A percentile compares a stretch with the other conserved stretches of the same genome.
Evolutionary conservation across 2,888 invertebrate genomes (phyloP).

Genomic region (Drosophila parthenogenetica): DNA sequence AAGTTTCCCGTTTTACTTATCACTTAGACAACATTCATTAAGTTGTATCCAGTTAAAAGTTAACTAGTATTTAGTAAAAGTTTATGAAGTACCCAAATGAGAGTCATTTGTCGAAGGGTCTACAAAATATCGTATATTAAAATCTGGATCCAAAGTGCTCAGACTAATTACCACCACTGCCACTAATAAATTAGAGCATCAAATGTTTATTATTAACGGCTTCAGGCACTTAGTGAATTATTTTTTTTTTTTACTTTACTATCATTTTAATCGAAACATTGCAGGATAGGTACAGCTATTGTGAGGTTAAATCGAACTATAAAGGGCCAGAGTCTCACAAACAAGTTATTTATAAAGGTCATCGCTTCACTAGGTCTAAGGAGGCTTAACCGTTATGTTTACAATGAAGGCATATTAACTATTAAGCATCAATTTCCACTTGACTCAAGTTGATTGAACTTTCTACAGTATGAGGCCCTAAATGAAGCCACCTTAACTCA

Average conservation of each 20-base stretch:
- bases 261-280: not conserved
- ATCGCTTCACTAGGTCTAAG: not conserved
- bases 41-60: not conserved
- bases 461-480: constrained; percentile 9
- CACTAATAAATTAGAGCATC: not conserved
- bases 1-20: constrained; percentile 3
- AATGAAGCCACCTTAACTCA: constrained; percentile 10
- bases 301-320: not conserved
- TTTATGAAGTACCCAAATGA: constrained; percentile 7
- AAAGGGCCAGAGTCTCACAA: not conserved
- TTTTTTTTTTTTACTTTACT: not conserved
- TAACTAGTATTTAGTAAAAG: not conserved
- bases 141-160: constrained; percentile 11
- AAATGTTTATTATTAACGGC: not conserved
- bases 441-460: constrained; percentile 67
- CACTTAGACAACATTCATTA: constrained; percentile 24
- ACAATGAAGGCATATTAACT: constrained; percentile 42
- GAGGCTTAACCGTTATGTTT: not conserved
- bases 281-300: not conserved
- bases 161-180: constrained; percentile 11
- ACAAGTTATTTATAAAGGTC: constrained; percentile 20
- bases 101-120: constrained; percentile 4
- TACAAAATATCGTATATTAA: constrained; percentile 14
- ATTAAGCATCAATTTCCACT: constrained; percentile 46
- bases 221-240: not conserved